Conservation (phyloP, 2,797 vertebrate species). For the Babyrousa celebensis region DNA sequence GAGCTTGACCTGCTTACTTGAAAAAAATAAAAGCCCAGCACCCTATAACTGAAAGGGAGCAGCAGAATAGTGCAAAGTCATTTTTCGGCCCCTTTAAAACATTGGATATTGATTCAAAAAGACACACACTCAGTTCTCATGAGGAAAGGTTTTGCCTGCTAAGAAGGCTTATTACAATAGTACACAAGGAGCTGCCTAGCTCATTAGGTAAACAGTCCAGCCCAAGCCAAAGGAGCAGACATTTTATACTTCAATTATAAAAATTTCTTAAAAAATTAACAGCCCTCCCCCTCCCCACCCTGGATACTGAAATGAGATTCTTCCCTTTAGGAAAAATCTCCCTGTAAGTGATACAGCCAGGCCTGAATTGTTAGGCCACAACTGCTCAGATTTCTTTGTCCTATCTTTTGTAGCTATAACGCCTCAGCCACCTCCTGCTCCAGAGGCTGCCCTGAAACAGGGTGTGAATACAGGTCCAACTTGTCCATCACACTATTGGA, state of each 20-base stretch:
- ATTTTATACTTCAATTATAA: not conserved
- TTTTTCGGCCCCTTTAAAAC: constrained; percentile 28
- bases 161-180: not conserved
- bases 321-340: not conserved
- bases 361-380: not conserved
- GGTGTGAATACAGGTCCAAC: not conserved
- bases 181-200: not conserved
- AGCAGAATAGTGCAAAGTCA: constrained; percentile 50
- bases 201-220: not conserved
- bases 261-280: not conserved
- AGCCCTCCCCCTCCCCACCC: not conserved
- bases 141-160: not conserved
- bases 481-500: accelerated
- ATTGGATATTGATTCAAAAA: not conserved
- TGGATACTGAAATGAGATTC: constrained; percentile 18
- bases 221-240: not conserved
- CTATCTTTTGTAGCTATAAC: not conserved
- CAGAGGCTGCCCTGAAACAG: not conserved
- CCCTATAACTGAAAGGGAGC: constrained; percentile 23
- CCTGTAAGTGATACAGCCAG: not conserved
- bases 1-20: not conserved
- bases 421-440: not conserved
- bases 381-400: not conserved
- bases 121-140: not conserved
- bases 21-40: not conserved